Conservation (phyloP, 2,888 invertebrate genomes). For the Eupithecia pulchellata region DNA sequence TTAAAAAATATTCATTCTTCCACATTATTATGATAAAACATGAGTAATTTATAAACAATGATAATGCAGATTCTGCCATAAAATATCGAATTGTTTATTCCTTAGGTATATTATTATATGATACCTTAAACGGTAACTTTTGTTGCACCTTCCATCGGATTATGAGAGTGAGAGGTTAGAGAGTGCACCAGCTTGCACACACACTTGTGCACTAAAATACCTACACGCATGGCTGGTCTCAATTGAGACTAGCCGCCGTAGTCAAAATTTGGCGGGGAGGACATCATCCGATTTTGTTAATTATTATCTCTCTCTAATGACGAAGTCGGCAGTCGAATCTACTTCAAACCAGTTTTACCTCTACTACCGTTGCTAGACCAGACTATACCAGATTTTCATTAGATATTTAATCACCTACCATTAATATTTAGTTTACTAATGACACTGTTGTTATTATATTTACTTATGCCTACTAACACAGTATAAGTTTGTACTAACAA, state of each 20-base stretch:
- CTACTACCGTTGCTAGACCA: neutral
- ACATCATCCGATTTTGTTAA: neutral
- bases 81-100: neutral
- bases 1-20: neutral
- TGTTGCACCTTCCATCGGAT: neutral
- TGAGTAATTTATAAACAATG: neutral
- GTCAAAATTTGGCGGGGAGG: neutral
- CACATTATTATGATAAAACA: neutral
- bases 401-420: neutral
- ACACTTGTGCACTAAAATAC: neutral
- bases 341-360: constrained; percentile 2
- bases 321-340: neutral
- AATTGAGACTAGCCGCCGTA: too few relatives aligned
- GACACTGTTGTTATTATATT: too few relatives aligned
- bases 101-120: neutral
- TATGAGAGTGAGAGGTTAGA: neutral
- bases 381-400: neutral
- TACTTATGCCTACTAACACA: too few relatives aligned
- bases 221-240: too few relatives aligned
- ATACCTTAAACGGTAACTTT: constrained; percentile 1
- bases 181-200: neutral
- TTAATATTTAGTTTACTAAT: neutral
- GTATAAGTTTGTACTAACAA: too few relatives aligned
- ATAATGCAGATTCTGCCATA: neutral
- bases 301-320: neutral